phyloP scores from a whole-genome alignment of 2,113 vertebrate genomes.

The chimpanzee (Pan troglodytes) region DNA sequence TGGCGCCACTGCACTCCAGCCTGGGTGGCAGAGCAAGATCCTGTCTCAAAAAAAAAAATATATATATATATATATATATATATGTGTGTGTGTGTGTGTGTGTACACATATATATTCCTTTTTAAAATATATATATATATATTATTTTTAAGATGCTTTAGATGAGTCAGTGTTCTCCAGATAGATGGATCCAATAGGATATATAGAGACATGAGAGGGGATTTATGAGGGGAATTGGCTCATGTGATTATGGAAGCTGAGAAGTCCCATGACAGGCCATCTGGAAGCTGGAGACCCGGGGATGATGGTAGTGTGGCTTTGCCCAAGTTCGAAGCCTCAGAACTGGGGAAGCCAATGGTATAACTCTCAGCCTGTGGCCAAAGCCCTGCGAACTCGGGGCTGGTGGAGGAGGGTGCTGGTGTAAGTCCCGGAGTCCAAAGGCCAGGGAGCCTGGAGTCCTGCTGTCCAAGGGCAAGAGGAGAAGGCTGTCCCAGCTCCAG shows the following conservation, averaged over 20 bases:
- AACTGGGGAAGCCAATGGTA: no score
- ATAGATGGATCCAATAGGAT: background rate
- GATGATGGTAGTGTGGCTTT: background rate
- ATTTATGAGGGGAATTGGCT: background rate
- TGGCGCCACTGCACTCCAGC: background rate
- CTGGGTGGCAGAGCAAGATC: background rate
- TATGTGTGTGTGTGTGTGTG: no score
- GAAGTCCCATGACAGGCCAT: background rate
- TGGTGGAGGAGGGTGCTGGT: background rate
- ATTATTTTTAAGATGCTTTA: background rate
- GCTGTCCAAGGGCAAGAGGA: background rate
- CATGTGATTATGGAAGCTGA: background rate
- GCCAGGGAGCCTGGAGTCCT: background rate
- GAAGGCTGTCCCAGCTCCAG: background rate
- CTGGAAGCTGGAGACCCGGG: background rate
- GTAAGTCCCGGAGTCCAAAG: background rate
- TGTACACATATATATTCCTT: no score
- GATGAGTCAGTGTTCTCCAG: background rate
- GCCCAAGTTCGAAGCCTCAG: background rate
- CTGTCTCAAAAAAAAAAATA: background rate
- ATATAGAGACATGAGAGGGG: background rate
- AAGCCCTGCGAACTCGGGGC: background rate
- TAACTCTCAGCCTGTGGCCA: no score
- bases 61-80: background rate
- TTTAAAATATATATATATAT: background rate